These are phyloP conservation scores for Halichondria panicea DNA, from an alignment of 37 sponge, comb jelly and placozoan genomes.

Conservation along the genomic window DNA sequence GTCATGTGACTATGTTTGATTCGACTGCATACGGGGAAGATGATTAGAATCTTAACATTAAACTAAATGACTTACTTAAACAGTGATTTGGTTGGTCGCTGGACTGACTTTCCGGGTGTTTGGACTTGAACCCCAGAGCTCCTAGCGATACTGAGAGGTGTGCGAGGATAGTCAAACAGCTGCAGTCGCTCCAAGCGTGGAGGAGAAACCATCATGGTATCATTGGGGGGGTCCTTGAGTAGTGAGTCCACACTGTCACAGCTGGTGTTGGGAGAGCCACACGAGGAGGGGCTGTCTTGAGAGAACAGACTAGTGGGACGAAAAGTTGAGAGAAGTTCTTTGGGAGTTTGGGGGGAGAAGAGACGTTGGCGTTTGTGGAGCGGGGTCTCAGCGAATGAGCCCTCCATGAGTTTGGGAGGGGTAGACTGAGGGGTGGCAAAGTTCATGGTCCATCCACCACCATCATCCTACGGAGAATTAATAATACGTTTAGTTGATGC, in stretches of 20 bases:
- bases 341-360: conserved; percentile 49
- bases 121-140: conserved; percentile 33
- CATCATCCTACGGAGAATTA: conserved; percentile 10
- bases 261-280: conserved; percentile 3
- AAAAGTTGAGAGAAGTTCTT: neutral
- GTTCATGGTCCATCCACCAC: conserved; percentile 9
- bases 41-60: neutral
- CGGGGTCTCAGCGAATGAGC: conserved; percentile 20
- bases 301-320: neutral
- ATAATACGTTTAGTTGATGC: too few species aligned
- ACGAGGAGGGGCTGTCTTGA: neutral
- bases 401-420: conserved; percentile 7
- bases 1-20: conserved; percentile 13
- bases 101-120: neutral
- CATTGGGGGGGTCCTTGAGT: too few species aligned
- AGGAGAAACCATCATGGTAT: conserved; percentile 34
- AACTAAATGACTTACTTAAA: neutral
- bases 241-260: neutral
- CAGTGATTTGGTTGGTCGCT: neutral
- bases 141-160: conserved; percentile 62
- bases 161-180: conserved; percentile 74
- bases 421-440: conserved; percentile 37
- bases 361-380: conserved; percentile 43
- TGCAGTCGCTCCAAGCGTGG: conserved; percentile 59
- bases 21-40: conserved; percentile 10